Evolutionary conservation across 2,113 vertebrate species (phyloP).

Genomic region (zebrafish (Danio rerio)): DNA sequence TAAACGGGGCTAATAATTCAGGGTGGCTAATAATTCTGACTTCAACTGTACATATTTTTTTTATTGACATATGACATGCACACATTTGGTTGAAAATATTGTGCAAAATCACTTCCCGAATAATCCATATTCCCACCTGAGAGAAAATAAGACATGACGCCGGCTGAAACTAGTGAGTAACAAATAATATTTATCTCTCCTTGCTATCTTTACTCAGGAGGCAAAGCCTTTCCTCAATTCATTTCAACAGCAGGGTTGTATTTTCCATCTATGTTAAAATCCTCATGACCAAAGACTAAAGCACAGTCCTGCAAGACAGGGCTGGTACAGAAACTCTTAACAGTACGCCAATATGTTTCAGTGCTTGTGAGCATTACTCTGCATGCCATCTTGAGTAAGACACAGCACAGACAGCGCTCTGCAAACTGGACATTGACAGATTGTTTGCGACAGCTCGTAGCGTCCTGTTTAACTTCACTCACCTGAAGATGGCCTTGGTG

Average conservation of each 20-base stretch:
- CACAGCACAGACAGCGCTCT: not conserved
- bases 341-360: not conserved
- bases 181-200: slow-evolving; percentile 8
- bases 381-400: not conserved
- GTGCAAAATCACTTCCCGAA: not conserved
- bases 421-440: not conserved
- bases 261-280: slow-evolving; percentile 21
- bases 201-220: not conserved
- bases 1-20: too few relatives aligned
- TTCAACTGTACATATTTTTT: too few relatives aligned
- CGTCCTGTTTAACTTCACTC: slow-evolving; percentile 40
- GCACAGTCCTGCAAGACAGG: not conserved
- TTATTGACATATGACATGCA: not conserved
- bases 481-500: slow-evolving; percentile 92
- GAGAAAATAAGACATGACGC: slow-evolving; percentile 3
- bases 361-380: not conserved
- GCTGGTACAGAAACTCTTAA: not conserved
- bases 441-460: not conserved
- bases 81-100: not conserved
- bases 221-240: not conserved
- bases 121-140: not conserved
- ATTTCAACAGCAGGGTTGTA: not conserved
- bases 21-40: too few relatives aligned
- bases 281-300: slow-evolving; percentile 5
- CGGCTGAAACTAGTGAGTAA: not conserved